phyloP scores from a whole-genome alignment of 2,888 invertebrate species.

The Osmoderma eremita region DNA sequence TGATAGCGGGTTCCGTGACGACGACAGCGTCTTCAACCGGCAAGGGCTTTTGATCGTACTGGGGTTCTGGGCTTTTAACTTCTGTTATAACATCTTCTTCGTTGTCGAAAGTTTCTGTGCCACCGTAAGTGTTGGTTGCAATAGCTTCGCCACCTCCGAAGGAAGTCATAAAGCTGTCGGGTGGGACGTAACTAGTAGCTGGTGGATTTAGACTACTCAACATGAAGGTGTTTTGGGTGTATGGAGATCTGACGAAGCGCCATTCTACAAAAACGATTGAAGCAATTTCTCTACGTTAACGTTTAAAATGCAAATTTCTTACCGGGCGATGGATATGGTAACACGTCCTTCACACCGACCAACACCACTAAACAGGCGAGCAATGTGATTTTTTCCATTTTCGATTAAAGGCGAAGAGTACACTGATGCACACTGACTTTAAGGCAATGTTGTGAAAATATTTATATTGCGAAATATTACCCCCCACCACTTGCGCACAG shows the following conservation, averaged over 20 bases:
- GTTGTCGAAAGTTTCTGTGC: slow-evolving; percentile 46
- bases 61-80: slow-evolving; percentile 37
- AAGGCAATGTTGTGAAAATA: slow-evolving; percentile 45
- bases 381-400: slow-evolving; percentile 32
- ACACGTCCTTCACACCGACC: slow-evolving; percentile 16
- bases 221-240: slow-evolving; percentile 58
- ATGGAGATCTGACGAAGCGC: slow-evolving; percentile 44
- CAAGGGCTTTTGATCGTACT: slow-evolving; percentile 32
- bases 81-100: slow-evolving; percentile 45
- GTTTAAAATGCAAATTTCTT: not conserved
- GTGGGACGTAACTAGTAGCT: slow-evolving; percentile 49
- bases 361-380: slow-evolving; percentile 12
- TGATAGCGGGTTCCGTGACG: not conserved
- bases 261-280: too few relatives aligned
- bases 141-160: slow-evolving; percentile 61
- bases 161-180: slow-evolving; percentile 61
- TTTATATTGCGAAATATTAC: slow-evolving; percentile 55
- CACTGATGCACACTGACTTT: slow-evolving; percentile 27
- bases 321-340: slow-evolving; percentile 19
- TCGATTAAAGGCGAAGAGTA: slow-evolving; percentile 27
- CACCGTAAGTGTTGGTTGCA: slow-evolving; percentile 60
- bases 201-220: slow-evolving; percentile 53
- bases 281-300: not conserved
- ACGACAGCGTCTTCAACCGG: slow-evolving; percentile 35
- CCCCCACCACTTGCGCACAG: slow-evolving; percentile 50